Conservation (phyloP, 2,797 vertebrate species). For the Pseudochaenichthys georgianus region DNA sequence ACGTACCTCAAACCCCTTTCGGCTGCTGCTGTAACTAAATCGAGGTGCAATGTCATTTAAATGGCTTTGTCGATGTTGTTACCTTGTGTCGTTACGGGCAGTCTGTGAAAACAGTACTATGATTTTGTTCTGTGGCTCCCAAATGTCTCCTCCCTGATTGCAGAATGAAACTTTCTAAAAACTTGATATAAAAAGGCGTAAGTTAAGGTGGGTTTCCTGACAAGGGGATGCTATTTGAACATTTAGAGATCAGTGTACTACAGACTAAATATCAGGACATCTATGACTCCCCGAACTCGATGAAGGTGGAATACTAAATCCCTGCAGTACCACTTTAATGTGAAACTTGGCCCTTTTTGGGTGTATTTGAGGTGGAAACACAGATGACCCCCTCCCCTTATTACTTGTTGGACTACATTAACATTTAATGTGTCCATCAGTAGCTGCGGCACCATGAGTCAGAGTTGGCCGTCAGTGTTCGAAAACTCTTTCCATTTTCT, state of each 20-base stretch:
- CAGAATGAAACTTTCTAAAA: background rate
- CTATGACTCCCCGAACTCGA: background rate
- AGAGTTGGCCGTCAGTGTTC: slow-evolving; percentile 10
- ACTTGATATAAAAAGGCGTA: background rate
- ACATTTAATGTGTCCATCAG: background rate
- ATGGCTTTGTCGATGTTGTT: background rate
- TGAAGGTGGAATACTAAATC: slow-evolving; percentile 25
- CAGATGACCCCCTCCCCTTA: background rate
- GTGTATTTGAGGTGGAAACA: slow-evolving; percentile 1
- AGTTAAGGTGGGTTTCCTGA: background rate
- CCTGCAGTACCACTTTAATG: slow-evolving; percentile 44
- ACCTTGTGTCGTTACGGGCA: background rate
- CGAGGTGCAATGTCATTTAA: background rate
- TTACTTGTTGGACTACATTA: background rate
- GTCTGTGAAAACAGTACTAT: background rate
- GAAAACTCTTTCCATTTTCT: slow-evolving; percentile 20
- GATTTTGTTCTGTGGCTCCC: background rate
- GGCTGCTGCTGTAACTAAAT: background rate
- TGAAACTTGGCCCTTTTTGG: background rate
- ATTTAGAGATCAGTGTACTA: background rate
- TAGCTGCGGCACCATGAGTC: background rate
- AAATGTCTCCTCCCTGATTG: background rate
- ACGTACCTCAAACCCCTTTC: background rate
- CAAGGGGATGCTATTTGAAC: too few species aligned
- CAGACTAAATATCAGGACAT: background rate